phyloP scores from a whole-genome alignment of 2,888 invertebrate genomes.

The Aphidoletes aphidimyza region DNA sequence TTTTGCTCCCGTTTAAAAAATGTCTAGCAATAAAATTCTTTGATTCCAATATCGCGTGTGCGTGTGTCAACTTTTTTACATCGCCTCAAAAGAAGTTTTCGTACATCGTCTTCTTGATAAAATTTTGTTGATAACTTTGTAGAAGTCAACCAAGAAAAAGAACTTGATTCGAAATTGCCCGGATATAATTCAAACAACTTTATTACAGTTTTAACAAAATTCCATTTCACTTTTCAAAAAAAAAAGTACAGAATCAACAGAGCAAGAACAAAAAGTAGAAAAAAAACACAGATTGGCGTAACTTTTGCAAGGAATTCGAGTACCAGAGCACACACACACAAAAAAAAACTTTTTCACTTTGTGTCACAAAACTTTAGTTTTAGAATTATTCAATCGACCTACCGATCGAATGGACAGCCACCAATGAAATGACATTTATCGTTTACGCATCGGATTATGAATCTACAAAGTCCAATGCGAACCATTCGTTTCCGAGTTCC shows the following conservation, averaged over 20 bases:
- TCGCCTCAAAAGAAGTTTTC: not conserved
- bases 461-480: not conserved
- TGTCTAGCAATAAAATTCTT: no score
- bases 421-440: conserved; percentile 13
- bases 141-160: not conserved
- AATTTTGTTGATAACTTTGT: not conserved
- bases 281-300: no score
- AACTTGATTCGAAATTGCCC: not conserved
- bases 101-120: not conserved
- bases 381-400: not conserved
- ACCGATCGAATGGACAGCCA: not conserved
- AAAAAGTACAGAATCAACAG: no score
- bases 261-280: no score
- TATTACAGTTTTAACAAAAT: no score
- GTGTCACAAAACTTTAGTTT: not conserved
- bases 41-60: not conserved
- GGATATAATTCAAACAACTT: not conserved
- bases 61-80: not conserved
- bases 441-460: not conserved
- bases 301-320: no score
- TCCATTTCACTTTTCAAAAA: no score
- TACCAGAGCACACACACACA: no score
- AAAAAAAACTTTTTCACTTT: not conserved
- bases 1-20: not conserved
- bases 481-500: no score